These are phyloP conservation scores for Mesochorus sp. DNA, from an alignment of 2,888 invertebrate genomes.

Conservation along the genomic window DNA sequence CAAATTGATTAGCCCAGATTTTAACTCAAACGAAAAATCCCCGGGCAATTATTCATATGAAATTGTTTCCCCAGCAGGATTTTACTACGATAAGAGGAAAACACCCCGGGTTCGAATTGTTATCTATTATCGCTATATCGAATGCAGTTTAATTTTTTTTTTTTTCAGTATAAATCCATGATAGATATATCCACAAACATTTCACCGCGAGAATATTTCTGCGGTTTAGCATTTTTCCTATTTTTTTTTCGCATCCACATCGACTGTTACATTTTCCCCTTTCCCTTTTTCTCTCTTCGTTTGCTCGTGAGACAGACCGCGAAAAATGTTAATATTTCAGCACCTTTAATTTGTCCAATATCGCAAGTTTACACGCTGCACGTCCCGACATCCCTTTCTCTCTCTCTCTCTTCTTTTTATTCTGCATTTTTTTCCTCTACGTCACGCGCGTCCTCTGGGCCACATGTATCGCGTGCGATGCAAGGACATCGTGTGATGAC, in stretches of 20 bases:
- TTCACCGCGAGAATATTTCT: not conserved
- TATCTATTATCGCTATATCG: constrained; percentile 3
- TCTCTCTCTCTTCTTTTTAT: not conserved
- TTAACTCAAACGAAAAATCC: not conserved
- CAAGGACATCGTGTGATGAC: not conserved
- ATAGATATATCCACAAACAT: too few species aligned
- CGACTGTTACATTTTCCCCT: not conserved
- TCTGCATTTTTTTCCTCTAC: not conserved
- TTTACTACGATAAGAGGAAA: too few species aligned
- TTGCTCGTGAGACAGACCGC: not conserved
- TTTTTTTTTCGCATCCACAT: not conserved
- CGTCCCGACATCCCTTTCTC: not conserved
- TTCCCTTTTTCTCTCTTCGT: not conserved
- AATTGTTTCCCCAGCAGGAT: constrained; percentile 19
- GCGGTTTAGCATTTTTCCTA: too few species aligned
- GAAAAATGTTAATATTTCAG: constrained; percentile 19
- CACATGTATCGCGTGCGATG: constrained; percentile 8
- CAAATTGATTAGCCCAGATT: not conserved
- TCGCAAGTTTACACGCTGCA: not conserved
- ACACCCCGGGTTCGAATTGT: not conserved
- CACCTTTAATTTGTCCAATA: constrained; percentile 12
- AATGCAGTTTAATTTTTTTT: not conserved
- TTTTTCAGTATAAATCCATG: too few species aligned
- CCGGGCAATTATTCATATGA: constrained; percentile 5
- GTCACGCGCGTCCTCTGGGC: not conserved